A percentile compares a stretch with the other conserved stretches of the same genome.
Evolutionary conservation across 2,113 vertebrate genomes (phyloP).

Genomic region (Cranoglanis bouderius): DNA sequence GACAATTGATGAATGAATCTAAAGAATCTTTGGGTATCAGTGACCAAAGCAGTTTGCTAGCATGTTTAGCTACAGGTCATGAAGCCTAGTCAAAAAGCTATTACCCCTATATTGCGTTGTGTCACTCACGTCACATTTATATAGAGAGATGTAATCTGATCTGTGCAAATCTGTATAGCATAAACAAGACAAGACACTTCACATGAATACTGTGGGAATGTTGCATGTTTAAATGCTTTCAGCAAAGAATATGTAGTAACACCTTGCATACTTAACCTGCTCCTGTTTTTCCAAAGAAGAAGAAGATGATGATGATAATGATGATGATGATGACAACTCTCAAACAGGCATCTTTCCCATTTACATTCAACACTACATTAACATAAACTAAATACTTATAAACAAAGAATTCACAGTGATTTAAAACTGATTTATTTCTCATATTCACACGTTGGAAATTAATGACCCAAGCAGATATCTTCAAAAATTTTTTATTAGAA

Average conservation of each 20-base stretch:
- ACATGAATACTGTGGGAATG: background rate
- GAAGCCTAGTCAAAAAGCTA: background rate
- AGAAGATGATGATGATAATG: too few relatives aligned
- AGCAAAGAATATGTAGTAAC: background rate
- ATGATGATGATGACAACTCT: background rate
- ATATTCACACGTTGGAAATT: background rate
- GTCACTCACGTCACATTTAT: background rate
- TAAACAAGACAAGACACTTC: background rate
- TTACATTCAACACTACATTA: background rate
- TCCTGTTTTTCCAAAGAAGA: background rate
- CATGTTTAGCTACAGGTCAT: background rate
- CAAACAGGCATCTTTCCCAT: too few relatives aligned
- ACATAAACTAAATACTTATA: background rate
- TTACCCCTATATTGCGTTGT: background rate
- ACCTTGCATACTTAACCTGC: background rate
- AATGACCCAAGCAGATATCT: background rate
- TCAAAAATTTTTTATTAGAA: background rate
- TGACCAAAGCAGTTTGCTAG: background rate
- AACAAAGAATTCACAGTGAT: background rate
- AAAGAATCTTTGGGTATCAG: background rate
- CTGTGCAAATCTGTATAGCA: background rate
- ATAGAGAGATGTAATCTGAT: background rate
- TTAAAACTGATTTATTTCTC: background rate
- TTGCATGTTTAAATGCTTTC: background rate
- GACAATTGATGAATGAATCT: too few relatives aligned